These are phyloP conservation scores for Prosopocoilus inquinatus DNA, from an alignment of 2,888 invertebrate genomes.

Conservation along the genomic window DNA sequence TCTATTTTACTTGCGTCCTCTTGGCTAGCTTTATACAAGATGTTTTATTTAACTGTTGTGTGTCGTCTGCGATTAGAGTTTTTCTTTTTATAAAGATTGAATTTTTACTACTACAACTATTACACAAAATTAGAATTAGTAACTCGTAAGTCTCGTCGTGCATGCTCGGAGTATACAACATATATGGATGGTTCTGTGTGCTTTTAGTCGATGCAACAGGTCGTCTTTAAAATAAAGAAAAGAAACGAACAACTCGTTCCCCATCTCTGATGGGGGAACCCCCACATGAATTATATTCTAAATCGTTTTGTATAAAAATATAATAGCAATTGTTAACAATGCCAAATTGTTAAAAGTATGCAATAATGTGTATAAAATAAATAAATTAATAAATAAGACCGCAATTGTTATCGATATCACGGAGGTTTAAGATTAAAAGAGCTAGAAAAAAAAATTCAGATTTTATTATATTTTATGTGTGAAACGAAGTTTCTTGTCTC, in stretches of 20 bases:
- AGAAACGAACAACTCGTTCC: no score
- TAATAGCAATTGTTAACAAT: conserved; percentile 36
- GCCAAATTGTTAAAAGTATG: conserved; percentile 39
- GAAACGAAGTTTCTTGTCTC: conserved; percentile 33
- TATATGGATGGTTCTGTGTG: background rate
- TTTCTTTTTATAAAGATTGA: background rate
- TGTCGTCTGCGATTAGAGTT: conserved; percentile 11
- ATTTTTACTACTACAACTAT: background rate
- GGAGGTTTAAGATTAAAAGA: conserved; percentile 34
- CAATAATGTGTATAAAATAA: conserved; percentile 41
- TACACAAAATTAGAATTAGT: background rate
- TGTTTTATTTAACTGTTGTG: conserved; percentile 13
- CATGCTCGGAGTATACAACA: no score
- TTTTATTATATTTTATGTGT: conserved; percentile 27
- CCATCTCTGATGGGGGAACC: no score
- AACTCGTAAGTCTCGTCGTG: no score
- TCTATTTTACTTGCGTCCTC: conserved; percentile 14
- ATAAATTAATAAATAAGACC: conserved; percentile 28
- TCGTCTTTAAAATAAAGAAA: conserved; percentile 7
- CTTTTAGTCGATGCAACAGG: background rate
- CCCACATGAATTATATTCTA: conserved; percentile 35
- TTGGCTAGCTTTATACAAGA: conserved; percentile 16
- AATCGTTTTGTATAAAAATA: conserved; percentile 32
- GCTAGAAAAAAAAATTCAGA: conserved; percentile 28
- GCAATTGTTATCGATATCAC: conserved; percentile 45